A percentile compares a stretch with the other conserved stretches of the same genome.
These are phyloP conservation scores for Ictalurus punctatus DNA, from an alignment of 2,113 vertebrate genomes.

Conservation along the genomic window DNA sequence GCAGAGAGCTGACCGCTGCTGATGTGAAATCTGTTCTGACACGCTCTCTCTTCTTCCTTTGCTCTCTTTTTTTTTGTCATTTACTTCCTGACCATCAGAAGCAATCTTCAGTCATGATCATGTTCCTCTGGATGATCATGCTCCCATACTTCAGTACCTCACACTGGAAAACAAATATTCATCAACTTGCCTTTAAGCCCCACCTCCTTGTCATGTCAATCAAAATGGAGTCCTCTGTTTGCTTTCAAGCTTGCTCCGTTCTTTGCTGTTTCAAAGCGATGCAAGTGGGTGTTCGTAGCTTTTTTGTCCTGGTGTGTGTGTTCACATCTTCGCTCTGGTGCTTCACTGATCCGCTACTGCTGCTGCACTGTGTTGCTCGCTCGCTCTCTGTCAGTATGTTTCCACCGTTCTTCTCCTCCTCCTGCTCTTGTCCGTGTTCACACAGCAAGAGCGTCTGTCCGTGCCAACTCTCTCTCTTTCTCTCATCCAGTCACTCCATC, in stretches of 20 bases:
- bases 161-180: conserved; percentile 60
- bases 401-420: conserved; percentile 51
- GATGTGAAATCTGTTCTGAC: conserved; percentile 58
- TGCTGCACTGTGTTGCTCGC: conserved; percentile 37
- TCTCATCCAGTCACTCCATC: neutral
- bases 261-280: conserved; percentile 16
- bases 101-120: conserved; percentile 49
- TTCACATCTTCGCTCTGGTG: conserved; percentile 55
- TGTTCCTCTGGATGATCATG: conserved; percentile 28
- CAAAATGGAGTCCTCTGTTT: conserved; percentile 42
- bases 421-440: conserved; percentile 64
- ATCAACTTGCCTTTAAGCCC: conserved; percentile 67
- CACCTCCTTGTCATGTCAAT: conserved; percentile 57
- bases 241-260: neutral
- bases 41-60: conserved; percentile 27
- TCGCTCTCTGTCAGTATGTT: conserved; percentile 46
- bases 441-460: conserved; percentile 61
- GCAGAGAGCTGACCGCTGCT: conserved; percentile 61
- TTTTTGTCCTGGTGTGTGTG: conserved; percentile 16
- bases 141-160: conserved; percentile 60
- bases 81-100: conserved; percentile 38
- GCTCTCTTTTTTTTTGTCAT: conserved; percentile 3
- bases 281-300: neutral
- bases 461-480: conserved; percentile 46
- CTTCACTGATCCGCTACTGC: conserved; percentile 35